These are phyloP conservation scores for Pomatorhinus ruficollis DNA, from an alignment of 2,113 vertebrate species.

Conservation along the genomic window DNA sequence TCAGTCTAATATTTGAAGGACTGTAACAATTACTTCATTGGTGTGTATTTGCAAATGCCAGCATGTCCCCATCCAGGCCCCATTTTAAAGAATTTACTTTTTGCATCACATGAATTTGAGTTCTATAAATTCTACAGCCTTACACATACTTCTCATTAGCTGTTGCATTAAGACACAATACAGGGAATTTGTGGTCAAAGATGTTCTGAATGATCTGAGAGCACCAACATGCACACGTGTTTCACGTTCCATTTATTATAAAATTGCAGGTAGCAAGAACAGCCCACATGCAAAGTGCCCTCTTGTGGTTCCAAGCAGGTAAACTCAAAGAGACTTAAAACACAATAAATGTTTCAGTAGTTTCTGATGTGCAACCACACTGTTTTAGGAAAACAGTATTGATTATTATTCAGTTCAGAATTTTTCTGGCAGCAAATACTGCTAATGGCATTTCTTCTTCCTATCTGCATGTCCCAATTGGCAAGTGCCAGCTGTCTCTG, in stretches of 20 bases:
- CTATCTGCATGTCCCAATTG: background rate
- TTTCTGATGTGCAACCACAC: background rate
- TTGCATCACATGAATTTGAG: background rate
- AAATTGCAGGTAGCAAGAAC: background rate
- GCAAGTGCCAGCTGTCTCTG: background rate
- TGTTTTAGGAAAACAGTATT: background rate
- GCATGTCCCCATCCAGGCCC: background rate
- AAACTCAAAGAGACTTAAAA: background rate
- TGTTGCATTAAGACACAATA: background rate
- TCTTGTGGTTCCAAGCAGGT: constrained; percentile 65
- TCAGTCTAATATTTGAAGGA: background rate
- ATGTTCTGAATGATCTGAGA: background rate
- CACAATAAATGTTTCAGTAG: background rate
- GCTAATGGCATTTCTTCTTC: background rate
- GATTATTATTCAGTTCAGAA: background rate
- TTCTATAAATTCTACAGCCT: background rate
- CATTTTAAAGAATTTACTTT: background rate
- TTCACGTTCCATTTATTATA: rapidly evolving
- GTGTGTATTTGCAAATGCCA: background rate
- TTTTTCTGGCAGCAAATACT: background rate
- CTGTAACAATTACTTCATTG: background rate
- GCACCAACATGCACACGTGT: too few relatives aligned
- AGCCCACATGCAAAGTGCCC: constrained; percentile 58
- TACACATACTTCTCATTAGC: background rate
- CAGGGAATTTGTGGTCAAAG: background rate